Evolutionary conservation across 2,797 vertebrate genomes (phyloP), one percentile per base, ranked within the genome.

Genomic region (Tinamus major): DNA sequence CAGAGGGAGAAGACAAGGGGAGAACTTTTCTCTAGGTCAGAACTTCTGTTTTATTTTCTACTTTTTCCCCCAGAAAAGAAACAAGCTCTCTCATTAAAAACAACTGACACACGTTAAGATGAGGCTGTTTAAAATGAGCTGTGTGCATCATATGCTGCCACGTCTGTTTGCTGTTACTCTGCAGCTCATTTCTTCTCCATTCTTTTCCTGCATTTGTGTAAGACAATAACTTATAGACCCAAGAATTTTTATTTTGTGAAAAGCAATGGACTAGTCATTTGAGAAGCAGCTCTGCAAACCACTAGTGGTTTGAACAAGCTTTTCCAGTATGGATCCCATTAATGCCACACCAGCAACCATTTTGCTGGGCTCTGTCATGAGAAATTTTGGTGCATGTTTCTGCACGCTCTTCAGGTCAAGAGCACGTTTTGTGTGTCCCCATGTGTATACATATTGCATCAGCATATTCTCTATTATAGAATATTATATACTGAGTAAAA

Each of bases 161-260:
- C 0, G 72, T 83, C 93, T 96, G 94, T 87, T 94, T 94, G 90
- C 64, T 94, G 80, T 95, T 91, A 85, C 71, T 90, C 68, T 79
- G 44, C 24, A 41, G n/a, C 6, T 3, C 74, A 42, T 77, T 94
- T 95, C 90, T 85, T 87, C 46, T 49, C 84, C 61, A 82, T 83
- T 94, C 81, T 93, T 84, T 74, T 79, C 8, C 79, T 82, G 58
- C 63, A 51, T 89, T 93, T 96, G 63, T 81, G 53, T 27, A 87
- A 93, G 61, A 96, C 92, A 96, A 93, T 94, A 88, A 94, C 79
- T 95, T 81, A 78, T 72, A 63, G 67, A 94, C 82, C 62, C 69
- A 78, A 94, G 79, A 90, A 79, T 75, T 89, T 70, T 79, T 90
- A 23, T 83, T 93, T 94, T 82, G 58, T 71, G 46, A 90, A 93